Conservation (phyloP, 2,888 invertebrate species). For the Phyllotreta striolata region DNA sequence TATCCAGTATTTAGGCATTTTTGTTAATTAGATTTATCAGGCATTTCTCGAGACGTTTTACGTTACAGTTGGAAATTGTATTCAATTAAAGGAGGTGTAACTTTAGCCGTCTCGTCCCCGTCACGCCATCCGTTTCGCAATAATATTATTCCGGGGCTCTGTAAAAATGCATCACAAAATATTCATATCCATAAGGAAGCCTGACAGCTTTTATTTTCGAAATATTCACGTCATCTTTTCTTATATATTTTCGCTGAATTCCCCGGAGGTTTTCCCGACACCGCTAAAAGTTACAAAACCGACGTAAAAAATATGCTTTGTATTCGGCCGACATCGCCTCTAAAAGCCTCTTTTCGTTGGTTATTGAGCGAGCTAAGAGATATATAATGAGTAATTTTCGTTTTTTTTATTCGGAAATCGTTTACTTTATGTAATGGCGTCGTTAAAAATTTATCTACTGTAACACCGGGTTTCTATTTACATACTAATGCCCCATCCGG, state of each 20-base stretch:
- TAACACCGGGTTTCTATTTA: slow-evolving; percentile 21
- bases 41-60: too few species aligned
- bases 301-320: slow-evolving; percentile 30
- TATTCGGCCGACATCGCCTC: slow-evolving; percentile 23
- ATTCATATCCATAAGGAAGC: slow-evolving; percentile 30
- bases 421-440: slow-evolving; percentile 20
- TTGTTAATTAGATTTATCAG: too few species aligned
- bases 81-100: too few species aligned
- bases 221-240: slow-evolving; percentile 32
- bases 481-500: slow-evolving; percentile 15
- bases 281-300: slow-evolving; percentile 32
- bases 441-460: slow-evolving; percentile 25
- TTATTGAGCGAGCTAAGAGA: slow-evolving; percentile 17
- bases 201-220: slow-evolving; percentile 31
- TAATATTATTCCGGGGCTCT: slow-evolving; percentile 6
- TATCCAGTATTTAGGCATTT: too few species aligned
- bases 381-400: slow-evolving; percentile 23
- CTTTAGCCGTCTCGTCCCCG: not conserved
- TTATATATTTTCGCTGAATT: slow-evolving; percentile 26
- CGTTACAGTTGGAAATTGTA: too few species aligned
- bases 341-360: slow-evolving; percentile 27
- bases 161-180: slow-evolving; percentile 19
- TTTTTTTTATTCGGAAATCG: slow-evolving; percentile 13
- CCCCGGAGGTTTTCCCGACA: slow-evolving; percentile 25
- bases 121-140: not conserved